Conservation (phyloP, 2,797 vertebrate genomes). For the Uromys caudimaculatus region DNA sequence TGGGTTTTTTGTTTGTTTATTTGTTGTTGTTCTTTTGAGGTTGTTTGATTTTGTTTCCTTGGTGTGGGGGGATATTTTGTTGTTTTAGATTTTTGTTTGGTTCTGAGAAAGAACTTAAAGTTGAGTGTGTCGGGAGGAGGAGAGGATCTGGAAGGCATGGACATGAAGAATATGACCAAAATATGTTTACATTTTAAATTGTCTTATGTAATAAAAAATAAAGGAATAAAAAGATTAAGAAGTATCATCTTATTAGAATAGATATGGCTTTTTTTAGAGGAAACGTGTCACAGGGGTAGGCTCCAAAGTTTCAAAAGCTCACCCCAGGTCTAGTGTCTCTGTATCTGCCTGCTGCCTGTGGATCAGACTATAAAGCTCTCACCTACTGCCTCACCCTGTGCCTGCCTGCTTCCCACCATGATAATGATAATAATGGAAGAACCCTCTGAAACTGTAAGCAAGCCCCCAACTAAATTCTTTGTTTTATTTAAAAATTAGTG, state of each 20-base stretch:
- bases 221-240: background rate
- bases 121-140: too few species aligned
- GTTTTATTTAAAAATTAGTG: background rate
- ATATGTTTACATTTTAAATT: background rate
- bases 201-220: background rate
- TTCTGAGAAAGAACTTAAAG: background rate
- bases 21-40: background rate
- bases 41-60: background rate
- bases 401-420: background rate
- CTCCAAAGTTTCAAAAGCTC: background rate
- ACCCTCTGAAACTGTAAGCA: too few species aligned
- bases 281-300: background rate
- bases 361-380: background rate
- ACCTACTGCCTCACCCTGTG: background rate
- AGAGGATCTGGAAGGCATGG: too few species aligned
- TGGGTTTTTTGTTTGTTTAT: background rate
- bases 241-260: background rate
- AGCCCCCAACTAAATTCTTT: background rate
- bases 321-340: background rate
- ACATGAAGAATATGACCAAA: background rate
- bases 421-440: background rate
- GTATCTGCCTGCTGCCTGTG: background rate
- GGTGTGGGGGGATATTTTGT: background rate
- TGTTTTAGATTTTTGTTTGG: background rate
- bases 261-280: background rate